A percentile compares a stretch with the other conserved stretches of the same genome.
Evolutionary conservation across 2,888 invertebrate genomes (phyloP).

Genomic region (Drosophila mimetica): DNA sequence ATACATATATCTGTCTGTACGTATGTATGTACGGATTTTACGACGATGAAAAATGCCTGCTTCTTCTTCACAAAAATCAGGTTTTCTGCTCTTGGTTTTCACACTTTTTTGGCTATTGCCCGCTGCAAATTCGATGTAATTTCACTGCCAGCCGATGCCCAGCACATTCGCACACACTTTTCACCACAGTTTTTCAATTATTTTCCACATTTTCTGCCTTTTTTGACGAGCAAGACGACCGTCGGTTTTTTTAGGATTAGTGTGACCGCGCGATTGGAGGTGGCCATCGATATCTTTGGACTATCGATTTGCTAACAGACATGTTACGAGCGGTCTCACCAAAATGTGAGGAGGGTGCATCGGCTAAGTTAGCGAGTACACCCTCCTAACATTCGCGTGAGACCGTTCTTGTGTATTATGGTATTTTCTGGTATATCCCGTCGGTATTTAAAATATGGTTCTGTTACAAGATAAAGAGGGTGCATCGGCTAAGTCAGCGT

Average conservation of each 20-base stretch:
- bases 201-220: conserved; percentile 60
- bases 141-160: conserved; percentile 24
- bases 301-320: too few species aligned
- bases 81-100: conserved; percentile 69
- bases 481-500: too few species aligned
- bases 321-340: too few species aligned
- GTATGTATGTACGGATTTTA: conserved; percentile 66
- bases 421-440: too few species aligned
- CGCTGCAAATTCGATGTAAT: conserved; percentile 23
- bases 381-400: too few species aligned
- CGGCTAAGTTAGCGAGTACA: too few species aligned
- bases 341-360: too few species aligned
- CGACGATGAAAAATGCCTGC: conserved; percentile 74
- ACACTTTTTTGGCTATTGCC: conserved; percentile 47
- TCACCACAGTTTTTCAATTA: conserved; percentile 60
- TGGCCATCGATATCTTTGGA: too few species aligned
- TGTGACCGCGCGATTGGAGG: neutral
- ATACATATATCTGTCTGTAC: conserved; percentile 46
- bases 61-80: conserved; percentile 71
- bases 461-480: too few species aligned
- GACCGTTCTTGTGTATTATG: too few species aligned
- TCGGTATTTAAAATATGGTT: too few species aligned
- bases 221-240: conserved; percentile 55
- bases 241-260: too few species aligned
- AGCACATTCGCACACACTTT: conserved; percentile 51